These are phyloP conservation scores for Pyrrhosoma nymphula DNA, from an alignment of 2,888 invertebrate species.

Conservation along the genomic window DNA sequence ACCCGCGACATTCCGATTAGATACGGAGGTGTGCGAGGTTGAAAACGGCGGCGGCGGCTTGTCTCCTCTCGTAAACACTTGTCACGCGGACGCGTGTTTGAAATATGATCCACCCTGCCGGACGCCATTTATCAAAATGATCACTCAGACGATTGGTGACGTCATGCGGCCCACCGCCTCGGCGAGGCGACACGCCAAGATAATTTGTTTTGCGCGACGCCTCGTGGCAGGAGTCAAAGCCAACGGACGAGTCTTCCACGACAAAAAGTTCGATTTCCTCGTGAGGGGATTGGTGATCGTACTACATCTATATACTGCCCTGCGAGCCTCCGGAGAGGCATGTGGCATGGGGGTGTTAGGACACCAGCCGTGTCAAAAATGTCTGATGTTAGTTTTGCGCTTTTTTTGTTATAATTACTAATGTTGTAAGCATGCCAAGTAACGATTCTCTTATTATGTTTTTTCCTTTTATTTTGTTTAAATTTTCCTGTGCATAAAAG, in stretches of 20 bases:
- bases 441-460: too few relatives aligned
- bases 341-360: too few relatives aligned
- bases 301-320: too few relatives aligned
- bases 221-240: not conserved
- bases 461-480: too few relatives aligned
- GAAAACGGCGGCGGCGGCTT: not conserved
- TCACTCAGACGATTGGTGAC: not conserved
- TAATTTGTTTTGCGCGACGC: not conserved
- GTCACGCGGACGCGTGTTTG: not conserved
- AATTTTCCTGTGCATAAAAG: too few relatives aligned
- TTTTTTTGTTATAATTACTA: too few relatives aligned
- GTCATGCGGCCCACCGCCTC: not conserved
- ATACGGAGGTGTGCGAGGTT: not conserved
- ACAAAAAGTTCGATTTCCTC: too few relatives aligned
- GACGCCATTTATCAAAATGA: slow-evolving; percentile 18
- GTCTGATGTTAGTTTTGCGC: too few relatives aligned
- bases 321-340: too few relatives aligned
- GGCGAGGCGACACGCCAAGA: not conserved
- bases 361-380: too few relatives aligned
- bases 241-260: not conserved
- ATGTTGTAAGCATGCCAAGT: too few relatives aligned
- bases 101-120: not conserved
- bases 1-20: not conserved
- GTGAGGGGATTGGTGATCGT: too few relatives aligned
- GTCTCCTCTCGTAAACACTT: not conserved